Percentiles rank a stretch among this genome's conserved stretches.
phyloP scores from a whole-genome alignment of 2,113 vertebrate species.

The Rhabdornis inornatus region DNA sequence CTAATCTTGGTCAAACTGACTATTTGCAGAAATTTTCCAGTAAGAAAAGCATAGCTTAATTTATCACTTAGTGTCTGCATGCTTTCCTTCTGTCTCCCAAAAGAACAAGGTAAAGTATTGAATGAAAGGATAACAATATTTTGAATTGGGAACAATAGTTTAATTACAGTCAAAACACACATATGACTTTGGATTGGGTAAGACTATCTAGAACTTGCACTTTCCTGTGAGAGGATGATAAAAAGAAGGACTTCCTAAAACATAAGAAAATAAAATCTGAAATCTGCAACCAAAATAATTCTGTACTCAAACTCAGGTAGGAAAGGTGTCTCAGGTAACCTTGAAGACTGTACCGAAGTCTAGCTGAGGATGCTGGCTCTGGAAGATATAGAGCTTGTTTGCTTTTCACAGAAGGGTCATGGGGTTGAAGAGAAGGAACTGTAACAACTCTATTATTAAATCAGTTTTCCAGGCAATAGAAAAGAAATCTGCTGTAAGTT shows the following conservation, averaged over 20 bases:
- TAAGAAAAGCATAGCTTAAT: neutral
- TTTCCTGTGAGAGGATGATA: neutral
- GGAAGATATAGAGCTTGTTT: neutral
- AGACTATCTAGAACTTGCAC: neutral
- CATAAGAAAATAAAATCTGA: neutral
- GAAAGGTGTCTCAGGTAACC: neutral
- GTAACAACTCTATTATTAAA: neutral
- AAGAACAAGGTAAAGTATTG: neutral
- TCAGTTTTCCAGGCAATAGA: neutral
- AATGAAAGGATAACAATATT: neutral
- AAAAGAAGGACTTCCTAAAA: neutral
- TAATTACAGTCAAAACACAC: neutral
- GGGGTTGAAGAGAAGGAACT: neutral
- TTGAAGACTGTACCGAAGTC: neutral
- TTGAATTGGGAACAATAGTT: neutral
- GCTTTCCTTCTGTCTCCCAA: neutral
- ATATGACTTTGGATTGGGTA: neutral
- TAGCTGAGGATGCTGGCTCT: neutral
- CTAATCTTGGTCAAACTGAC: neutral
- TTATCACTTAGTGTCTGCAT: rapidly evolving
- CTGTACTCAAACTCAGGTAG: neutral
- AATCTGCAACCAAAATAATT: neutral
- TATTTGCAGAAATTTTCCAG: neutral
- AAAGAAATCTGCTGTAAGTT: neutral
- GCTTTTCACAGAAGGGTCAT: neutral